Evolutionary conservation across 2,797 vertebrate genomes (phyloP).

Genomic region (Thripadectes ignobilis): DNA sequence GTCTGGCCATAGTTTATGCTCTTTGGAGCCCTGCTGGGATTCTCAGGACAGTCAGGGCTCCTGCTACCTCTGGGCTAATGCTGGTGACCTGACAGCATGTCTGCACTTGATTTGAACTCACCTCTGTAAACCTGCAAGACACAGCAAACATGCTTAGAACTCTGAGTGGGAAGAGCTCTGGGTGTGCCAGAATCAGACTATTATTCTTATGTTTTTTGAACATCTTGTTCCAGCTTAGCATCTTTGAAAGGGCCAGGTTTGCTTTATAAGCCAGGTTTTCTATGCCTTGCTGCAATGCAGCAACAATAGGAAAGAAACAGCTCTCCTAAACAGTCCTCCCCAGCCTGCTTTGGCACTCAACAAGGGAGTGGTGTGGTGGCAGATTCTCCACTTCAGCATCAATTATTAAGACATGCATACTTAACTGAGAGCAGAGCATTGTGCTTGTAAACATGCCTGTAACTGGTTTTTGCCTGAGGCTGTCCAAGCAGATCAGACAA

Average conservation of each 20-base stretch:
- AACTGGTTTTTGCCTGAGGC: not conserved
- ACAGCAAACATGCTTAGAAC: not conserved
- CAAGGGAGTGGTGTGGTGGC: not conserved
- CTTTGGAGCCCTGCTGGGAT: not conserved
- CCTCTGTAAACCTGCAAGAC: not conserved
- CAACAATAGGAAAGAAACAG: not conserved
- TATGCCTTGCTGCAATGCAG: not conserved
- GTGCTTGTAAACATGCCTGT: not conserved
- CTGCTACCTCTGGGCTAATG: not conserved
- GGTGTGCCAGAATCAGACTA: not conserved
- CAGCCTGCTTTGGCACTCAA: not conserved
- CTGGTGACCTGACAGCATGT: not conserved
- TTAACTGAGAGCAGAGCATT: not conserved
- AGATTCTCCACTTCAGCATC: not conserved
- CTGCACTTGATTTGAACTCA: slow-evolving; percentile 23
- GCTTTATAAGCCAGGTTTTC: not conserved
- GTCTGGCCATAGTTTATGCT: not conserved
- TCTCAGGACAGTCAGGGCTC: not conserved
- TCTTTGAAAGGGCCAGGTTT: not conserved
- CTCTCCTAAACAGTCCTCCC: not conserved
- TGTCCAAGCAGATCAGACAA: not conserved
- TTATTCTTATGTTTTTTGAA: not conserved
- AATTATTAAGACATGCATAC: not conserved
- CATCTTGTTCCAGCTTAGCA: not conserved
- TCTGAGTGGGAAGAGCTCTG: not conserved